Evolutionary conservation across 2,888 invertebrate species (phyloP), one percentile per base, ranked within the genome.

Genomic region (Diarsia mendica): DNA sequence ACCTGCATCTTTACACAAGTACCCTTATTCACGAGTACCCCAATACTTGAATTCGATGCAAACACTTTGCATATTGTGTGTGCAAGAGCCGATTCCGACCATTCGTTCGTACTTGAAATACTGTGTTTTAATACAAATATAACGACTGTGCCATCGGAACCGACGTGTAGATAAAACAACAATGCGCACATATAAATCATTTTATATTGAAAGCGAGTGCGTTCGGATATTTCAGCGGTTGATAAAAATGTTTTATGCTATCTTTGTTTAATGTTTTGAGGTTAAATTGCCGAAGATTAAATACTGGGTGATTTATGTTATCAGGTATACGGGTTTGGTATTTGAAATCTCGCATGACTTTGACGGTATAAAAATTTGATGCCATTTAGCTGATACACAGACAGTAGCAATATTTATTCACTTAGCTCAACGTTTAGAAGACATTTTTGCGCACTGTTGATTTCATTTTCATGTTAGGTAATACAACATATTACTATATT

Each of bases 201-300:
- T 84, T 87, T 82, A 86, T 86, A 88, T 84, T 88, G 84, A 86
- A 86, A 86, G 60, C 53, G 84, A 77, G 72, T 65, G 66, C 61
- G 51, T 79, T 67, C 55, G 72, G 64, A 67, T 61, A 72, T 79
- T 81, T 85, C 85, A 78, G 70, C 67, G 76, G 77, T 77, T 75
- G 79, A 87, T 87, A 83, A 85, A 83, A 85, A 72, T 72, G 79
- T 74, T 82, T 85, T 82, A 83, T 85, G 75, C 39, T 73, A 72
- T 66, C 75, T 71, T 77, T 70, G 82, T 68, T 81, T 28, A 78
- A 83, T 66, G 71, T 85, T 77, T 85, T 69, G 53, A 60, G 67
- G 67, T 61, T 72, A 44, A 72, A 75, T 55, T 69, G 33, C 48
- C 33, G 63, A 48, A 67, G 65, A 85, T 83, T 85, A 85, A 28